Evolutionary conservation across 2,113 vertebrate species (phyloP), one percentile per base, ranked within the genome.

Genomic region (Megaptera novaeangliae): DNA sequence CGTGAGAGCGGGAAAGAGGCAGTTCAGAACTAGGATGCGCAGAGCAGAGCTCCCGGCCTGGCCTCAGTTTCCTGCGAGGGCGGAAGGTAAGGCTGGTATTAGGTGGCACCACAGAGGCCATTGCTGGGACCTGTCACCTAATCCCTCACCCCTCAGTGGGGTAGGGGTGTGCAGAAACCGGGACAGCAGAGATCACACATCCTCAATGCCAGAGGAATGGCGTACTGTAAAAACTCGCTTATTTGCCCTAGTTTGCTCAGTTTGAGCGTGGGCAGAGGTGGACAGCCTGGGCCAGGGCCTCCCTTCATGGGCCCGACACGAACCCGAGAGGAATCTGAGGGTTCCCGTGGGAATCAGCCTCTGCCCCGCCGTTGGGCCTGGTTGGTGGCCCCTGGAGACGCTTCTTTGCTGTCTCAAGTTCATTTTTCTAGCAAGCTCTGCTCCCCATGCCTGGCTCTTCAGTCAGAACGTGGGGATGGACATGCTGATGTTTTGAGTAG

Each of bases 81-180:
- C 20, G 39, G n/a, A 64, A 31, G 78, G 41, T 8, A 52, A 49
- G 61, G 5, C 41, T 39, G 74, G 39, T 34, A 0, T 29, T 9
- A 27, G 66, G 27, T 6, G 20, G 71, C 13, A 6, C 8, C 10
- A 0, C 0, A 2, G 66, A 29, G 64, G 13, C 46, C 6, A 0
- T 68, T 21, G 1, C 13, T 6, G 14, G 63, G 12, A 6, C 21
- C 90, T 5, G 1, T 15, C 25, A 9, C 27, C 77, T 69, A 59
- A 14, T 44, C 31, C 92, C n/a, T 82, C 71, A 29, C 46, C 14
- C 13, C 12, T 34, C 9, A 8, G 0, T 52, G 46, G n/a, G 63
- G 11, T 29, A 41, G 29, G 36, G 8, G 12, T 57, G 14, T 92
- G 9, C 8, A 0, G 87, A 69, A 75, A 59, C 68, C 13, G 21